phyloP scores from a whole-genome alignment of 2,888 invertebrate species.

The Drosophila seclusa region DNA sequence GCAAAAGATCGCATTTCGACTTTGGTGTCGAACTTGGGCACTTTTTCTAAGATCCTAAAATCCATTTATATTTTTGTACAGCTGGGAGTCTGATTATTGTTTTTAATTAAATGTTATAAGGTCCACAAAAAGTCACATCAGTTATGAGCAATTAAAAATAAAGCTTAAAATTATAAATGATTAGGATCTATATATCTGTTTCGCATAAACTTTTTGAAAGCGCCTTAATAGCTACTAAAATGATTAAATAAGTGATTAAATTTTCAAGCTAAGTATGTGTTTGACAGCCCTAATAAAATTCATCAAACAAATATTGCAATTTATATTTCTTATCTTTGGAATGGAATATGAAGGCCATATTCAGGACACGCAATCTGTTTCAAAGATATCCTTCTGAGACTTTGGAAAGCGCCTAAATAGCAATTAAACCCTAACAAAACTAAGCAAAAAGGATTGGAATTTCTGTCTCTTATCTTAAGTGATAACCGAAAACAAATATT shows the following conservation, averaged over 20 bases:
- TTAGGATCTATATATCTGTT: not conserved
- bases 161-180: not conserved
- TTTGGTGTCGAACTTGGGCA: no score
- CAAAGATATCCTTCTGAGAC: not conserved
- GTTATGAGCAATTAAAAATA: no score
- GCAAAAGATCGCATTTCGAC: not conserved
- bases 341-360: not conserved
- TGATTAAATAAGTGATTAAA: not conserved
- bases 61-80: no score
- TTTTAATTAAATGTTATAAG: not conserved
- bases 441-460: no score
- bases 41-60: no score
- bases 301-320: not conserved
- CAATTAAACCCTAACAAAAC: not conserved
- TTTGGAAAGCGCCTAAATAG: not conserved
- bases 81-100: rapidly evolving
- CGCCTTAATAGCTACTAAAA: not conserved
- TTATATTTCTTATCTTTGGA: not conserved
- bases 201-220: not conserved
- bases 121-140: not conserved
- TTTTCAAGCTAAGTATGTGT: no score
- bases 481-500: not conserved
- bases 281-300: not conserved
- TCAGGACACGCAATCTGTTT: not conserved
- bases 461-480: not conserved